Percentiles rank a stretch among this genome's conserved stretches.
phyloP scores from a whole-genome alignment of 2,113 vertebrate genomes.

The Oceanodroma tethys region DNA sequence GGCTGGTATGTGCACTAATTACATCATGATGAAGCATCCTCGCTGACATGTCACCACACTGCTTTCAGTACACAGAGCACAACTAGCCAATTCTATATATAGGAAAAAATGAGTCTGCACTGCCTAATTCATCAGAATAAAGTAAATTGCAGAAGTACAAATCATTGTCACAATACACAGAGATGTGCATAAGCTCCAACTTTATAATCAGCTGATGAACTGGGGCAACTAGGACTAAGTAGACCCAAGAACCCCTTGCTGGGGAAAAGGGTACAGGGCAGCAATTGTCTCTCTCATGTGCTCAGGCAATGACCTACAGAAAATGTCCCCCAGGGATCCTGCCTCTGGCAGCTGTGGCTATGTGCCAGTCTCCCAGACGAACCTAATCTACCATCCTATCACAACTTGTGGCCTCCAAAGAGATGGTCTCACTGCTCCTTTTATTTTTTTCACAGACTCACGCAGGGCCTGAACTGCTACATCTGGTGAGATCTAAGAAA shows the following conservation, averaged over 20 bases:
- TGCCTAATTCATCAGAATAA: slow-evolving; percentile 8
- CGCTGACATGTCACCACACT: background rate
- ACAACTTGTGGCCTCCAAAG: background rate
- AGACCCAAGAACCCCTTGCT: background rate
- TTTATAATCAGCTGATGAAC: background rate
- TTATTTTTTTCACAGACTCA: background rate
- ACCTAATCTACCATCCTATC: background rate
- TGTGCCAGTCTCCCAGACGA: background rate
- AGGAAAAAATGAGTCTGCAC: background rate
- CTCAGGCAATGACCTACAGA: background rate
- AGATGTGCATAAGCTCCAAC: background rate
- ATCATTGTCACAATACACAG: background rate
- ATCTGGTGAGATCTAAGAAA: background rate
- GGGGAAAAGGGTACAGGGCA: background rate
- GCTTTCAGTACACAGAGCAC: background rate
- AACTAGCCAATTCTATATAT: background rate
- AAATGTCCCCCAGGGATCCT: background rate
- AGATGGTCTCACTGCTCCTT: background rate
- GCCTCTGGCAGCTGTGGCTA: background rate
- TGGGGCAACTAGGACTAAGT: background rate
- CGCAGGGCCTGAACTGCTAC: background rate
- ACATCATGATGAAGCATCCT: background rate
- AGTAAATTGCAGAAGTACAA: background rate
- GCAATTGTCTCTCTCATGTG: background rate
- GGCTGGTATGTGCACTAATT: background rate